Conservation (phyloP, 1,140 invertebrate genomes). For the Halictus rubicundus region DNA sequence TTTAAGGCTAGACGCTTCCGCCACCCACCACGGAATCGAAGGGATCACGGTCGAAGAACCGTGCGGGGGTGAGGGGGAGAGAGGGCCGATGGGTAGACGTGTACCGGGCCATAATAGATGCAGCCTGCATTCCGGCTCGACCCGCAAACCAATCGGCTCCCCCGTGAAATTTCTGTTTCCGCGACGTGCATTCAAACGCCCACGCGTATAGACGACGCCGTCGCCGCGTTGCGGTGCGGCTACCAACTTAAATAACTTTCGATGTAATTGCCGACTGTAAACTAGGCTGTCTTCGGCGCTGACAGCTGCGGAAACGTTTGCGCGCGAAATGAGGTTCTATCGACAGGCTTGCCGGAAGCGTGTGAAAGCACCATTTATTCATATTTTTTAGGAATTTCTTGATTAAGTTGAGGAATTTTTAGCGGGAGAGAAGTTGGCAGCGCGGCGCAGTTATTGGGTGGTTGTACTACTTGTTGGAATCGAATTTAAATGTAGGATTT, state of each 20-base stretch:
- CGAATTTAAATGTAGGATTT: too few species aligned
- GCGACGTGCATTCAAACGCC: neutral
- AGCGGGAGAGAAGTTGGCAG: too few species aligned
- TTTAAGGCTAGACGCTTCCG: constrained; percentile 45
- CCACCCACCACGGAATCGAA: constrained; percentile 4
- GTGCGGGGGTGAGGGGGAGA: neutral
- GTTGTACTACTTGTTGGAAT: too few species aligned
- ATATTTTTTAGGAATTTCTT: too few species aligned
- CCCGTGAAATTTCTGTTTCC: constrained; percentile 52
- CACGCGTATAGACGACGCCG: neutral
- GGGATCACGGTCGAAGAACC: neutral
- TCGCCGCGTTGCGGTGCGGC: constrained; percentile 10
- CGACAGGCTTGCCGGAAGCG: too few species aligned
- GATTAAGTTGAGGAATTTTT: too few species aligned
- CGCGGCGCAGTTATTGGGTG: too few species aligned
- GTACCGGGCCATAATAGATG: constrained; percentile 54
- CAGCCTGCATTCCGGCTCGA: constrained; percentile 51
- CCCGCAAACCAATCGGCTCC: constrained; percentile 44
- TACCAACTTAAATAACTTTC: constrained; percentile 9
- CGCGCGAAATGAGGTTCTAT: neutral
- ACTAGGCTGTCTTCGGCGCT: neutral
- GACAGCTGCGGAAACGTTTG: neutral
- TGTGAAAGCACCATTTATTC: too few species aligned
- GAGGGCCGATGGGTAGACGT: constrained; percentile 22
- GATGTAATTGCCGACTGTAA: neutral